Evolutionary conservation across 2,797 vertebrate genomes (phyloP).

Genomic region (Centropyge bicolor): DNA sequence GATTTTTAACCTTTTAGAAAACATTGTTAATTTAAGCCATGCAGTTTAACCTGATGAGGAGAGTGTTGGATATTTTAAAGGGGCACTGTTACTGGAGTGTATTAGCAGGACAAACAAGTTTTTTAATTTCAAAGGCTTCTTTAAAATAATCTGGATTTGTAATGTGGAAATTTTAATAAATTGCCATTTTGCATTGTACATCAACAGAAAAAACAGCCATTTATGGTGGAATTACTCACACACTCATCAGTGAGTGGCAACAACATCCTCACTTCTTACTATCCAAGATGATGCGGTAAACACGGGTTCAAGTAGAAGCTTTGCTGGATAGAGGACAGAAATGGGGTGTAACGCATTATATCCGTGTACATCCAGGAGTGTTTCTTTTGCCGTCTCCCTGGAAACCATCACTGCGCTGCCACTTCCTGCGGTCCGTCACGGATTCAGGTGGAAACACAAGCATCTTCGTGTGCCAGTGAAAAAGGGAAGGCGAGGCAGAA

Average conservation of each 20-base stretch:
- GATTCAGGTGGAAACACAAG: conserved; percentile 71
- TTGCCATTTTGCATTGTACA: neutral
- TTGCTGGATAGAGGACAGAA: conserved; percentile 55
- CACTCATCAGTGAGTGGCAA: neutral
- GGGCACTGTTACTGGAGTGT: neutral
- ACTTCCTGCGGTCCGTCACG: conserved; percentile 63
- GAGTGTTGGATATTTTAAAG: neutral
- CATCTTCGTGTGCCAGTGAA: conserved; percentile 56
- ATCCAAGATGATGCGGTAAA: conserved; percentile 52
- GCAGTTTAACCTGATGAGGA: neutral
- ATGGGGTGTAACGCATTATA: conserved; percentile 68
- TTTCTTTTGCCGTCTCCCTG: conserved; percentile 73
- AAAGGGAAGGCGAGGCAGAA: conserved; percentile 54
- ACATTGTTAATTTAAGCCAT: neutral
- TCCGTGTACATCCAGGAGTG: conserved; percentile 54
- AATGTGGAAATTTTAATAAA: neutral
- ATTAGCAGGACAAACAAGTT: neutral
- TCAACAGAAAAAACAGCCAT: neutral
- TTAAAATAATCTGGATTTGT: neutral
- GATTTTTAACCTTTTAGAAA: neutral
- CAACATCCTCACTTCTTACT: conserved; percentile 1
- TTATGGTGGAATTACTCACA: neutral
- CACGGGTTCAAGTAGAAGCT: conserved; percentile 52
- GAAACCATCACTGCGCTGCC: conserved; percentile 72
- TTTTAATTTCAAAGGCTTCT: neutral